phyloP scores from a whole-genome alignment of 2,888 invertebrate species.

The Eupithecia tripunctaria region DNA sequence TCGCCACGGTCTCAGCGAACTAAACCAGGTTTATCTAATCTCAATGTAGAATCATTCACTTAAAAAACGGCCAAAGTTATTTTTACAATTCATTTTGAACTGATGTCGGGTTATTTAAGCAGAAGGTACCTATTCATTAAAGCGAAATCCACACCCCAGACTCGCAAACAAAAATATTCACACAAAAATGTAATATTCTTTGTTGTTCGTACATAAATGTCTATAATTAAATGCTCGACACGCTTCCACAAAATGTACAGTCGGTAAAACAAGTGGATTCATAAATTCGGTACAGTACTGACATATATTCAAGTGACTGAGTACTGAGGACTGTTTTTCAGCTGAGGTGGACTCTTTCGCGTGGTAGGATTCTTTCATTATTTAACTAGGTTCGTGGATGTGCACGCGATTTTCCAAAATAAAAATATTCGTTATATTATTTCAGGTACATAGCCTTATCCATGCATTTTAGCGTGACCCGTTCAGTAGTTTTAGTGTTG shows the following conservation, averaged over 20 bases:
- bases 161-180: slow-evolving; percentile 26
- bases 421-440: neutral
- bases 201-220: slow-evolving; percentile 23
- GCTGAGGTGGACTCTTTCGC: neutral
- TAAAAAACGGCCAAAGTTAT: neutral
- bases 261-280: slow-evolving; percentile 8
- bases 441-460: too few species aligned
- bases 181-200: slow-evolving; percentile 32
- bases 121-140: slow-evolving; percentile 16
- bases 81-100: neutral
- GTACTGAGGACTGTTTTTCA: neutral
- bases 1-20: neutral
- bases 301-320: neutral
- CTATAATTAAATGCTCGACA: slow-evolving; percentile 32
- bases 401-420: neutral
- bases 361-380: neutral
- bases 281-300: slow-evolving; percentile 3
- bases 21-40: neutral
- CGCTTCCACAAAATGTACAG: slow-evolving; percentile 29
- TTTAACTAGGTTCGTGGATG: neutral
- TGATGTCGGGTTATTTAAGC: slow-evolving; percentile 19
- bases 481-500: neutral
- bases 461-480: neutral
- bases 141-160: slow-evolving; percentile 20
- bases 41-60: neutral